phyloP scores from a whole-genome alignment of 2,888 invertebrate genomes.

The Hemicrepidius hirtus region DNA sequence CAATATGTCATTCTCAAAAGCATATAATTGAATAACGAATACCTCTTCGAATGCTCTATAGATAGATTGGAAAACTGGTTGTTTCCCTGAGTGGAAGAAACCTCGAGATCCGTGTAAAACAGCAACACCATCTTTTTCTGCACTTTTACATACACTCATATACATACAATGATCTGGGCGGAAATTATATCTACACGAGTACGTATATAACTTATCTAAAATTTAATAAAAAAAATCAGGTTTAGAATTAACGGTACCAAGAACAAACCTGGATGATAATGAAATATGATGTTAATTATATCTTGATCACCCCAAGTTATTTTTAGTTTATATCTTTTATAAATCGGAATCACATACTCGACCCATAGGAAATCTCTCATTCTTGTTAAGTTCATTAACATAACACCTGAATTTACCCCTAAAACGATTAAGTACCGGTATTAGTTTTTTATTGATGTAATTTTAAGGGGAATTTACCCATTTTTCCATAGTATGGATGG shows the following conservation, averaged over 20 bases:
- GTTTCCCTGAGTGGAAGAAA: slow-evolving; percentile 89
- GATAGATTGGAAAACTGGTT: slow-evolving; percentile 87
- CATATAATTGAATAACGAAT: no score
- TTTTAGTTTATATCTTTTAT: slow-evolving; percentile 87
- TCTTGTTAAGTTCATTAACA: slow-evolving; percentile 96
- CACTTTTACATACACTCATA: slow-evolving; percentile 88
- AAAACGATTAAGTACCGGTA: slow-evolving; percentile 51
- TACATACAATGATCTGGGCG: slow-evolving; percentile 98
- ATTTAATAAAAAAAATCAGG: slow-evolving; percentile 45
- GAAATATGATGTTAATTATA: slow-evolving; percentile 92
- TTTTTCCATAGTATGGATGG: slow-evolving; percentile 93
- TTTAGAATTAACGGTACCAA: no score
- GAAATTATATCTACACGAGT: slow-evolving; percentile 93
- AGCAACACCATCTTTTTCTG: slow-evolving; percentile 83
- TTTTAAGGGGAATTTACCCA: slow-evolving; percentile 74
- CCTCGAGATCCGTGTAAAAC: slow-evolving; percentile 92
- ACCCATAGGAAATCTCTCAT: slow-evolving; percentile 92
- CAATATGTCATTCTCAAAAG: no score
- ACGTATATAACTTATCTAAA: slow-evolving; percentile 83
- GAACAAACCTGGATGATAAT: slow-evolving; percentile 81
- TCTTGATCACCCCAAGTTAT: slow-evolving; percentile 99
- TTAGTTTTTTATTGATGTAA: background rate
- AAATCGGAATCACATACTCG: slow-evolving; percentile 87
- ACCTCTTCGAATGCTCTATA: slow-evolving; percentile 79
- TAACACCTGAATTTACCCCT: slow-evolving; percentile 97